Evolutionary conservation across 2,888 invertebrate genomes (phyloP), one percentile per base, ranked within the genome.

Genomic region (Lordiphosa fenestrarum): DNA sequence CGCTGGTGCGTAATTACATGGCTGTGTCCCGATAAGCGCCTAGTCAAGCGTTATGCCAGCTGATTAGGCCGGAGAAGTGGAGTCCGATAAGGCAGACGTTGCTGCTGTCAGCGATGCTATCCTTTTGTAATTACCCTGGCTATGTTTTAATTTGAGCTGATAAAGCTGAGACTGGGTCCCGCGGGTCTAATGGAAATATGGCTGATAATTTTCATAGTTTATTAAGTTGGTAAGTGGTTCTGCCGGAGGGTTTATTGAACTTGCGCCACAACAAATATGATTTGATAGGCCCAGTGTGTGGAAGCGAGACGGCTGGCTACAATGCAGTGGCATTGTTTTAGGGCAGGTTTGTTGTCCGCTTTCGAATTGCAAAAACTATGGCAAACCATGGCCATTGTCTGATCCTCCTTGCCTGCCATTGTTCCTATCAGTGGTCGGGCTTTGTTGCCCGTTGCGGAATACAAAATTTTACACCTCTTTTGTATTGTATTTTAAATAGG

Each of bases 401-500:
- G 48, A 62, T 60, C 66, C 72, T 78, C 61, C 62, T 47, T 62
- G 57, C 61, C 41, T 47, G 62, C 82, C 83, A 83, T 84, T 81
- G 85, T 84, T 83, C 74, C 61, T 84, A 84, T 84, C 84, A 84
- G 78, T 74, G 64, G 72, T 56, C 53, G 62, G 61, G 66, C 76
- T 83, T 81, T 81, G 80, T 81, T 84, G 78, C 65, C 65, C 71
- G 84, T 78, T 73, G 69, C 81, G 47, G 83, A 73, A 80, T 36
- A 60, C 69, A 69, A 35, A 66, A 75, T 84, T 83, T 84, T 83
- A 84, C 80, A 81, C 80, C 85, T 81, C 81, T 69, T 81, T 80
- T 75, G 82, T 84, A 84, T 85, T 82, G 85, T 86, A 73, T 84
- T 78, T 84, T 84, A 84, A 83, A 83, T 82, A 82, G 82, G 67